phyloP scores from a whole-genome alignment of 1,140 invertebrate species.

The Plectrocnemia conspersa region DNA sequence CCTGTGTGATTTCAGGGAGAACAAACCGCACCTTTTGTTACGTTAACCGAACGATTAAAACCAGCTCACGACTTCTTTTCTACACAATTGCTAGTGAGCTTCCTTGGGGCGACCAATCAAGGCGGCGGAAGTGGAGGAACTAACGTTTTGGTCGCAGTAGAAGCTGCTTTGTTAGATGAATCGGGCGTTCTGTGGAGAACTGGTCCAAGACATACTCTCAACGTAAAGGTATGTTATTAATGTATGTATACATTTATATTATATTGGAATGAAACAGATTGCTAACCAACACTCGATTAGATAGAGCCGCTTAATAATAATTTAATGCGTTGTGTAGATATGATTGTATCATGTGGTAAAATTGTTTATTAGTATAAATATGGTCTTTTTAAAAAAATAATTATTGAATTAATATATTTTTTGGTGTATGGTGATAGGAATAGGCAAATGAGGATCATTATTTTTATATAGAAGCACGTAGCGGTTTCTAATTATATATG shows the following conservation, averaged over 20 bases:
- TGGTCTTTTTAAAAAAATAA: no score
- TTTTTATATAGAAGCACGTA: no score
- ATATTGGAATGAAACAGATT: not conserved
- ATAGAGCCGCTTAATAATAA: no score
- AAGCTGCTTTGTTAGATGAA: slow-evolving; percentile 64
- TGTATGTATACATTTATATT: not conserved
- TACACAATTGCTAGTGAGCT: slow-evolving; percentile 62
- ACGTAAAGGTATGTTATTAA: slow-evolving; percentile 51
- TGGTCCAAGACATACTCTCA: slow-evolving; percentile 57
- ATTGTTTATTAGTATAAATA: no score
- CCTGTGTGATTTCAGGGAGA: slow-evolving; percentile 22
- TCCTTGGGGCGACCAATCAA: slow-evolving; percentile 40
- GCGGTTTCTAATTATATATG: no score
- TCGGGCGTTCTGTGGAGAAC: slow-evolving; percentile 63
- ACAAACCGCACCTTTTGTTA: slow-evolving; percentile 40
- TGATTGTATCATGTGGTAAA: no score
- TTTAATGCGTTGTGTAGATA: no score
- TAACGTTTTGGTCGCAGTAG: slow-evolving; percentile 55
- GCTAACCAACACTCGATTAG: not conserved
- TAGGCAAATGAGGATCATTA: no score
- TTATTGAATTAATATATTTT: no score
- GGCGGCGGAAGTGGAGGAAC: slow-evolving; percentile 38
- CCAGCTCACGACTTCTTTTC: slow-evolving; percentile 74
- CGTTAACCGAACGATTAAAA: slow-evolving; percentile 56
- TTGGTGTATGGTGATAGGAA: no score